Evolutionary conservation across 1,140 invertebrate genomes (phyloP), one percentile per base, ranked within the genome.

Genomic region (Bradysia coprophila): DNA sequence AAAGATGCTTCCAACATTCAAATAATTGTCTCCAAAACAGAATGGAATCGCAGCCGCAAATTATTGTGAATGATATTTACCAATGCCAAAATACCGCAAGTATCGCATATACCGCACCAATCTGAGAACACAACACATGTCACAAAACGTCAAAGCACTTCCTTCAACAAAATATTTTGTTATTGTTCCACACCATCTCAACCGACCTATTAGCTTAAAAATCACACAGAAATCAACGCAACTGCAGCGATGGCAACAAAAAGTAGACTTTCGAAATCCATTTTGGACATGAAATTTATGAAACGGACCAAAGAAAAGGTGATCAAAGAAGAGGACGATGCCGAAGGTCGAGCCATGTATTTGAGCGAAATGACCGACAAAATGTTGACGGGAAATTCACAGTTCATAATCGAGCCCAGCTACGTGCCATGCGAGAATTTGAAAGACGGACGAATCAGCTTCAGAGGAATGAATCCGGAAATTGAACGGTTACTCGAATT

Each of bases 231-330:
- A n/a, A n/a, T n/a, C n/a, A n/a, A n/a, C n/a, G n/a, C n/a, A n/a
- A n/a, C n/a, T n/a, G n/a, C n/a, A 28, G 24, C 13, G 24, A 28
- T 8, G n/a, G n/a, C n/a, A 40, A 15, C 22, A 1, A 67, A 55
- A 47, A 51, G 60, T 8, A 62, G 65, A 33, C 54, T 83, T 23
- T 81, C 79, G 0, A 81, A 78, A 53, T 68, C 72, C 10, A 70
- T 81, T 40, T 54, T 83, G 45, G 73, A 81, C 44, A 83, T 83
- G 79, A 81, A 81, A 71, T 93, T 93, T 61, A 93, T 93, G 88
- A 82, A 85, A 60, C 76, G 75, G 53, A 86, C 81, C 24, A 90
- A 85, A 63, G 76, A 85, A 36, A 76, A 81, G 54, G 72, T 82
- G 11, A 75, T 81, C 48, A 75, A 78, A 53, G 76, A 87, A 60